These are phyloP conservation scores for Halcyon malimbica DNA, from an alignment of 2,113 vertebrate species.

Conservation along the genomic window DNA sequence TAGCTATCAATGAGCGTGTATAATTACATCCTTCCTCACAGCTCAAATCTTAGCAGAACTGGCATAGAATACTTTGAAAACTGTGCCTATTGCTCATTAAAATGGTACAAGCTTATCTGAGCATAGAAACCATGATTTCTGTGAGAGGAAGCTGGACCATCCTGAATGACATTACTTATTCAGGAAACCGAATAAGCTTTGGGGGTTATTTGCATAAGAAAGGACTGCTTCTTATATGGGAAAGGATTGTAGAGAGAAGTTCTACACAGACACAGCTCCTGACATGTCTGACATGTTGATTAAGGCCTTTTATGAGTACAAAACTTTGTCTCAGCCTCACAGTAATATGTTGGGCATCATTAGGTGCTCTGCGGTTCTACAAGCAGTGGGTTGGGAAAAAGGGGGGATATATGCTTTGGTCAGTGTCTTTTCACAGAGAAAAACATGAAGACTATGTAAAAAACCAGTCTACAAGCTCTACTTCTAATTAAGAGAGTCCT, in stretches of 20 bases:
- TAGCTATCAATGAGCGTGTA: not conserved
- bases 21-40: not conserved
- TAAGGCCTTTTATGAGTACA: conserved; percentile 14
- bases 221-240: not conserved
- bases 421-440: not conserved
- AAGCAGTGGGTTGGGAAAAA: not conserved
- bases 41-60: not conserved
- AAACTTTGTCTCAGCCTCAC: not conserved
- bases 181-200: not conserved
- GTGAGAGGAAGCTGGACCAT: not conserved
- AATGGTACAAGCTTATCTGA: not conserved
- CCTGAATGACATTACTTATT: conserved; percentile 3
- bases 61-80: not conserved
- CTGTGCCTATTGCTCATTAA: not conserved
- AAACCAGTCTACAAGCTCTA: not conserved
- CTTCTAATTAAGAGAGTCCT: not conserved
- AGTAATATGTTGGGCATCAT: fast-evolving
- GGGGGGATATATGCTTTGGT: not conserved
- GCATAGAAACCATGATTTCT: not conserved
- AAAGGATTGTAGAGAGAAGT: not conserved
- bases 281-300: conserved; percentile 6
- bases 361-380: not conserved
- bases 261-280: not conserved
- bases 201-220: conserved; percentile 42
- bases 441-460: not conserved